These are phyloP conservation scores for Apomyelois bistriatella DNA, from an alignment of 2,888 invertebrate species.

Conservation along the genomic window DNA sequence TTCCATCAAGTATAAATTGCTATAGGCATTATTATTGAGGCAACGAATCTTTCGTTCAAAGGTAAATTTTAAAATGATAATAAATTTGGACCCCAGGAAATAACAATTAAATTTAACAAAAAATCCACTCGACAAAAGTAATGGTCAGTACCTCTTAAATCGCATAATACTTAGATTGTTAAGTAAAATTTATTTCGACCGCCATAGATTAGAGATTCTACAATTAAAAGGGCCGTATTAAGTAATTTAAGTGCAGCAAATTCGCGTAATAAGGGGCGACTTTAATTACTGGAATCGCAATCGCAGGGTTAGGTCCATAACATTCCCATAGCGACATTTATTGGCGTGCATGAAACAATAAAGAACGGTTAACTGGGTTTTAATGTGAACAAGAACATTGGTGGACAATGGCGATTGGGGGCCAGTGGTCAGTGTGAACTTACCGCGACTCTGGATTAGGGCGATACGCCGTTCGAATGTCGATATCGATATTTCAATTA, in stretches of 20 bases:
- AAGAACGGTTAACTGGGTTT: conserved; percentile 78
- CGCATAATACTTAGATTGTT: conserved; percentile 23
- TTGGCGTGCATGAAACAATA: conserved; percentile 76
- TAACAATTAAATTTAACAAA: not conserved
- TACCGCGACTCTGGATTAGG: conserved; percentile 37
- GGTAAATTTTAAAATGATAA: not conserved
- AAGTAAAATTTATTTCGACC: conserved; percentile 29
- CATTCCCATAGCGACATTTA: conserved; percentile 73
- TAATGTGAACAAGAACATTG: conserved; percentile 77
- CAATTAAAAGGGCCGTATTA: conserved; percentile 45
- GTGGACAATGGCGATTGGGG: conserved; percentile 73
- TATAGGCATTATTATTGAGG: not conserved
- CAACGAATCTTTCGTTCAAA: not conserved
- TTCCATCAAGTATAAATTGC: too few relatives aligned
- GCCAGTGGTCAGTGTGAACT: conserved; percentile 65
- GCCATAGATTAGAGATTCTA: conserved; percentile 37
- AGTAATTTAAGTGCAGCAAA: conserved; percentile 56
- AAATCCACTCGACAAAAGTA: conserved; percentile 2
- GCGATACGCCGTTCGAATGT: conserved; percentile 25
- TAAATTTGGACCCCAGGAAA: not conserved
- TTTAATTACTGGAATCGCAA: conserved; percentile 65
- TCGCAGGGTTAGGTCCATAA: conserved; percentile 42
- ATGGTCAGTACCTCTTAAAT: conserved; percentile 15
- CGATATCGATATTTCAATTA: conserved; percentile 34
- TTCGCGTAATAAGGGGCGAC: conserved; percentile 57